Base-by-base conservation (phyloP, 2,797 vertebrate species). In the Mormyrus hasselquistii region DNA sequence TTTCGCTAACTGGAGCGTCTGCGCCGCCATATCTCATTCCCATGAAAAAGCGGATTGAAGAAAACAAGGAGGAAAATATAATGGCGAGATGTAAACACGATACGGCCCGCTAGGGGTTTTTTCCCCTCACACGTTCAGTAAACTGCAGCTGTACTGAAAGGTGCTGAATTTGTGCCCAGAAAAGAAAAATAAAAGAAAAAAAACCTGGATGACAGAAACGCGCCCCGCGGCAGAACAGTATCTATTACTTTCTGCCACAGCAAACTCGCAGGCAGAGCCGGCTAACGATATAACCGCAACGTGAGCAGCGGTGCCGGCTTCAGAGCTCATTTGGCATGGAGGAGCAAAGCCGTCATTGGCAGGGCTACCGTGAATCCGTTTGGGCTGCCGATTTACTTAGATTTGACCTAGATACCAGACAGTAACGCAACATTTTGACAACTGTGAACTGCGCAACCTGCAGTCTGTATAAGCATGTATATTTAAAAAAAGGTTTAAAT, bases 351-450 rank as follows among this genome's bases (percentile, higher is more conserved):
- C 82, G 50, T 3, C 44, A 50, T 19, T 22, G 47, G 44, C 82
- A 50, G 38, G 3, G 82, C 49, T n/a, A 85, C n/a, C 82, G 19
- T 29, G 7, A 52, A 85, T 85, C 82, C 82, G 12, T 19, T 29
- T 25, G 82, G 49, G 82, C 10, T 50, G 44, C 34, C 34, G 6
- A 87, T 57, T 57, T 57, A 59, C 34, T 57, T 87, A 57, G 86
- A 87, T n/a, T 57, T 87, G 52, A 87, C 86, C 34, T 52, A 87
- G 86, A 57, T 87, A 87, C 52, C 25, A 55, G 53, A 84, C 8
- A 34, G 25, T 29, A 47, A 50, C 10, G 41, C 44, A 50, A 25
- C 49, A 86, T 38, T 87, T 34, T 59, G 29, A 34, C 53, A 38
- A 59, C 50, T 34, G 34, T 44, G 3, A 87, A 57, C 44, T 25